Evolutionary conservation across 2,888 invertebrate genomes (phyloP), one percentile per base, ranked within the genome.

Genomic region (Pollenia amentaria): DNA sequence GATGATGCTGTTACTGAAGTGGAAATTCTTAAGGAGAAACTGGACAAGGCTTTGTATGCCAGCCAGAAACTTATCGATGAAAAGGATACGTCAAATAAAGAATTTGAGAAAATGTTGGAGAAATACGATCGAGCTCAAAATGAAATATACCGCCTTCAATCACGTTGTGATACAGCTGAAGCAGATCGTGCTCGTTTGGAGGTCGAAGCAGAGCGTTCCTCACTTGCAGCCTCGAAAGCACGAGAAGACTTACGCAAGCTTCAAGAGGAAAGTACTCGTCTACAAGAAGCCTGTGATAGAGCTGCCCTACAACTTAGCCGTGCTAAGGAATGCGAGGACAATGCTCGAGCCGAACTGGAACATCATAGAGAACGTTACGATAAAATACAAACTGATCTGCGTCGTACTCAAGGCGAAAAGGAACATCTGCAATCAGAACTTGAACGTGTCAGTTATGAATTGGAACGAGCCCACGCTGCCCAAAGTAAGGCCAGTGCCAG

Each of bases 121-220:
- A 98, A 98, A 94, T 97, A 97, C 93, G 97, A 97, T 94, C 97
- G 98, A 91, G 96, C 97, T 21, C 98, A 98, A 93, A 97, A 97
- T 89, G 98, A 98, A 93, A 95, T 97, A 84, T 98, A 97, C 93
- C 95, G 98, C 87, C 94, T 98, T 86, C 98, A 98, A 93, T 97
- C 97, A 89, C 97, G 97, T 92, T 95, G 98, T 93, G 98, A 98
- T 88, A 96, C 97, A 21, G 95, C 97, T 73, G 97, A 98, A 93
- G 97, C 97, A 1, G 98, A 98, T 91, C 96, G 97, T 91, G 97
- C 98, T 89, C 95, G 98, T 18, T 93, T 97, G 38, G 97, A 97
- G 91, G 94, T 97, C 87, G 98, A 98, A 93, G 95, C 97, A 14
- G 98, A 98, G 90, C 97, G 98, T 91, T 96, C 97, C 81, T 96